Percentiles rank a stretch among this genome's conserved stretches.
phyloP scores from a whole-genome alignment of 2,797 vertebrate species.

The Onychomys torridus region DNA sequence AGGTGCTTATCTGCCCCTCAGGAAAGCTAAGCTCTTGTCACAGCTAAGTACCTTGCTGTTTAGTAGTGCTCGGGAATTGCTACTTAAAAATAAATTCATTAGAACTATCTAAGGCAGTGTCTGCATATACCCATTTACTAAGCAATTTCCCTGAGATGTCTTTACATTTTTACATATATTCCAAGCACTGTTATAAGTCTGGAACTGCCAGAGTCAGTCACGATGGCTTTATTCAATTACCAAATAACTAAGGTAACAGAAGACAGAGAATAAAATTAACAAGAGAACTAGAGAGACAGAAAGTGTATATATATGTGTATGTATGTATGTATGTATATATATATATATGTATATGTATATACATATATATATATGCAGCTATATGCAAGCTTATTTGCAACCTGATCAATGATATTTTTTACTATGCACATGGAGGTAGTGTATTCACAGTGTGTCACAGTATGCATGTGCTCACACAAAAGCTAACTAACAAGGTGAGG shows the following conservation, averaged over 20 bases:
- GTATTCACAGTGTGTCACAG: not conserved
- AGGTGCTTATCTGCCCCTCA: not conserved
- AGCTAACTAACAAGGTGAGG: not conserved
- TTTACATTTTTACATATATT: not conserved
- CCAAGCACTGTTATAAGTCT: not conserved
- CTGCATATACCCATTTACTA: not conserved
- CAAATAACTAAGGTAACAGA: not conserved
- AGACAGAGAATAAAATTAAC: not conserved
- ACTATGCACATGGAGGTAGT: not conserved
- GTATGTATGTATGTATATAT: too few relatives aligned
- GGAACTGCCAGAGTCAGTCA: not conserved
- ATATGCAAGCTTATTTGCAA: not conserved
- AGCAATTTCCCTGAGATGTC: not conserved
- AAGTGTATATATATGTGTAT: too few relatives aligned
- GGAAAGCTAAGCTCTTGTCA: not conserved
- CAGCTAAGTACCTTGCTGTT: not conserved
- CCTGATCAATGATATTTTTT: not conserved
- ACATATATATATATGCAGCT: rapidly evolving
- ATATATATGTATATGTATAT: not conserved
- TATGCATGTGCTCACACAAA: not conserved
- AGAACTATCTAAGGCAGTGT: not conserved
- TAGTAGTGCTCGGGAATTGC: not conserved
- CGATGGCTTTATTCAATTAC: not conserved
- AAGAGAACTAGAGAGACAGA: not conserved
- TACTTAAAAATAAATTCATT: not conserved